Evolutionary conservation across 2,797 vertebrate species (phyloP).

Genomic region (Onychomys arenicola): DNA sequence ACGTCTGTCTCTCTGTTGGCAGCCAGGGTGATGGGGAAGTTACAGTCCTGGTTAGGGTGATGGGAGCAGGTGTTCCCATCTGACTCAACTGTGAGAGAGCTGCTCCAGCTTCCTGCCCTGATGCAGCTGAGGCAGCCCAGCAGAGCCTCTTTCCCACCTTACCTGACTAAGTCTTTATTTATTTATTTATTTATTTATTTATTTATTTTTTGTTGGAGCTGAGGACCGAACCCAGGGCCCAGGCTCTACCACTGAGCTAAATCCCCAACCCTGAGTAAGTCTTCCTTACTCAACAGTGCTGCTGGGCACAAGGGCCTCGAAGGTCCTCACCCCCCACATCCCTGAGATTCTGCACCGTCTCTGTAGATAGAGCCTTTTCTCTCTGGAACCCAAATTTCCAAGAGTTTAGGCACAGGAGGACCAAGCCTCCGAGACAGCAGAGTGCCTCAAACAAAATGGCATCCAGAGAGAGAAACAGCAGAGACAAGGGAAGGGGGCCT

Average conservation of each 20-base stretch:
- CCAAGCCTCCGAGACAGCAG: background rate
- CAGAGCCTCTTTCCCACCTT: background rate
- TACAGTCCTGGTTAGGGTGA: background rate
- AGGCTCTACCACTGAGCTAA: too few relatives aligned
- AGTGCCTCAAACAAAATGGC: background rate
- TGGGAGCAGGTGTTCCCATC: slow-evolving; percentile 40
- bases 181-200: too few relatives aligned
- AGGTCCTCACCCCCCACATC: background rate
- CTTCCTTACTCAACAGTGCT: background rate
- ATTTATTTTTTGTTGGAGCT: too few relatives aligned
- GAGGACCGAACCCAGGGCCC: too few relatives aligned
- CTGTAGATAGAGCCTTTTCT: background rate
- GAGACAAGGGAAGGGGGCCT: background rate
- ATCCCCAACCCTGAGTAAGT: too few relatives aligned
- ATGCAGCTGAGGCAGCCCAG: background rate
- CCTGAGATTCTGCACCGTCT: background rate
- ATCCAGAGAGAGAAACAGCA: background rate
- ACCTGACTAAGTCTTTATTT: too few relatives aligned
- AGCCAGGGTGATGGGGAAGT: background rate
- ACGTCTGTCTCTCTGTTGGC: background rate
- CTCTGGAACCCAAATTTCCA: background rate
- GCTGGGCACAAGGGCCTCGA: background rate
- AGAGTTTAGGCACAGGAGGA: background rate
- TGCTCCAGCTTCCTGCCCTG: background rate
- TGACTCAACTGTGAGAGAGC: slow-evolving; percentile 35